phyloP scores from a whole-genome alignment of 2,113 vertebrate species.

The Calidris pygmaea region DNA sequence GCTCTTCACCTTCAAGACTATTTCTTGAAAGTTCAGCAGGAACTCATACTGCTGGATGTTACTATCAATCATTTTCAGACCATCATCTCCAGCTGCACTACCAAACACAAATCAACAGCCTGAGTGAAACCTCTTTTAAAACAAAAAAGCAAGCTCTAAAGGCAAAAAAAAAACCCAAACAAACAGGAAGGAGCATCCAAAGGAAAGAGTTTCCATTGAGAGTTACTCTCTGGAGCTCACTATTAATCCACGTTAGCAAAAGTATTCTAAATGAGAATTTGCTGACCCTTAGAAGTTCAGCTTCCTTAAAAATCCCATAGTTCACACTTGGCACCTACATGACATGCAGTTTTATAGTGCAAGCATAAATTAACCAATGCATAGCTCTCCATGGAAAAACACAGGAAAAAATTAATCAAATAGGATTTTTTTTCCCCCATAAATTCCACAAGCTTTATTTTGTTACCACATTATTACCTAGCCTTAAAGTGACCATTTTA shows the following conservation, averaged over 20 bases:
- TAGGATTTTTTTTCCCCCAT: not conserved
- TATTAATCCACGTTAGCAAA: not conserved
- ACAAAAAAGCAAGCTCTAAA: not conserved
- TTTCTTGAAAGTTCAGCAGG: not conserved
- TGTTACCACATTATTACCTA: not conserved
- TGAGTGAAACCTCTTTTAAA: not conserved
- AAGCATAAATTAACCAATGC: not conserved
- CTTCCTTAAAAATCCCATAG: not conserved
- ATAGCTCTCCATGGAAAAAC: not conserved
- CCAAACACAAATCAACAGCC: not conserved
- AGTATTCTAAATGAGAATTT: not conserved
- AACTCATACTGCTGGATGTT: accelerated
- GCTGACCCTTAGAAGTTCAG: not conserved
- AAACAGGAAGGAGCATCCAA: not conserved
- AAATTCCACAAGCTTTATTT: not conserved
- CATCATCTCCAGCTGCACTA: not conserved
- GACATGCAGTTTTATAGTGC: accelerated
- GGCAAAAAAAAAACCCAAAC: not conserved
- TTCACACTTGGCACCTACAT: not conserved
- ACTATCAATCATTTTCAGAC: not conserved
- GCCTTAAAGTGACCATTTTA: not conserved
- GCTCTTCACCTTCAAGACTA: not conserved
- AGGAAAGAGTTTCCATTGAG: not conserved
- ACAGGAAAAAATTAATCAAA: not conserved
- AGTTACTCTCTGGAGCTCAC: not conserved